These are phyloP conservation scores for Drosophila heteroneura DNA, from an alignment of 2,888 invertebrate genomes.

Conservation along the genomic window DNA sequence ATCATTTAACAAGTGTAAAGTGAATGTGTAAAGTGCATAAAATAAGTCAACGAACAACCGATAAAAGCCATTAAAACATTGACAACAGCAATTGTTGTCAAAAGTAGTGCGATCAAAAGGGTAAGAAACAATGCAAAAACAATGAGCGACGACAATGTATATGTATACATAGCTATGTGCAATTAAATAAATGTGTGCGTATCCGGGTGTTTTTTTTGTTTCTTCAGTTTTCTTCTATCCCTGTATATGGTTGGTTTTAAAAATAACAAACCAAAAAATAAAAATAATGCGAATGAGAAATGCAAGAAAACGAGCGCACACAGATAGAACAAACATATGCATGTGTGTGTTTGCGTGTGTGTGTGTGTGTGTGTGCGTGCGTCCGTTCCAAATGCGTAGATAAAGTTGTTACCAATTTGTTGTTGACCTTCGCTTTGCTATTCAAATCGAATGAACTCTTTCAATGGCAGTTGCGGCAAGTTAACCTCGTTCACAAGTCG, in stretches of 20 bases:
- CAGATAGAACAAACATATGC: conserved; percentile 34
- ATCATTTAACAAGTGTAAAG: conserved; percentile 32
- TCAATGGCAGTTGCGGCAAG: conserved; percentile 64
- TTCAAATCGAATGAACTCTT: conserved; percentile 68
- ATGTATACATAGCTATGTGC: background rate
- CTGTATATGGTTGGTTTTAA: background rate
- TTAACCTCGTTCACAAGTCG: conserved; percentile 62
- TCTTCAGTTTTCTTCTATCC: background rate
- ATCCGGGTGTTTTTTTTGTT: conserved; percentile 1
- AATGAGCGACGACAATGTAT: conserved; percentile 18
- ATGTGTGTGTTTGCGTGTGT: conserved; percentile 1
- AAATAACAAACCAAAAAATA: conserved; percentile 1
- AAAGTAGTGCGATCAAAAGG: conserved; percentile 19
- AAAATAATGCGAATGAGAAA: conserved; percentile 41
- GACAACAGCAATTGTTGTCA: conserved; percentile 19
- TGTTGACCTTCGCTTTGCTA: conserved; percentile 67
- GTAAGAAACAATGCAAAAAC: conserved; percentile 41
- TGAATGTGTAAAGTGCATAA: conserved; percentile 25
- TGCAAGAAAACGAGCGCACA: conserved; percentile 41
- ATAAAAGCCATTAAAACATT: conserved; percentile 4
- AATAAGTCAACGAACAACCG: conserved; percentile 4
- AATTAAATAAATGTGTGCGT: conserved; percentile 4
- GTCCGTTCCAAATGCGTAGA: conserved; percentile 53
- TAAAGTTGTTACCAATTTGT: conserved; percentile 61
- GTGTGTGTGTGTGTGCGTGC: conserved; percentile 5